phyloP scores from a whole-genome alignment of 2,888 invertebrate genomes.

The Busseola fusca region DNA sequence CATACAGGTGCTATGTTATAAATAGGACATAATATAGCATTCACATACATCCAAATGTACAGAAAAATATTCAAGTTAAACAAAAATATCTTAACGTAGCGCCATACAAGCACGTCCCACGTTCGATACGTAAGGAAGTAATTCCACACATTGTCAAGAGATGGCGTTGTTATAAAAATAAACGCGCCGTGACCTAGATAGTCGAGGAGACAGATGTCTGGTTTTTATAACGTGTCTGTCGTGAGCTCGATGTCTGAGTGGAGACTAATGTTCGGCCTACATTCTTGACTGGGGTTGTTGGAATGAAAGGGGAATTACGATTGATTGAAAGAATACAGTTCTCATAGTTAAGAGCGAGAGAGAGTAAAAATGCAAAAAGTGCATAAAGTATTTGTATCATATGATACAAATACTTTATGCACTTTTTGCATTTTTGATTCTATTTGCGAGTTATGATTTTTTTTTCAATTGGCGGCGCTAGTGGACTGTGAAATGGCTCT shows the following conservation, averaged over 20 bases:
- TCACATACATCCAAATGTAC: not conserved
- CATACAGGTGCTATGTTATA: not conserved
- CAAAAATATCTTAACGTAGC: not conserved
- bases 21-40: no score
- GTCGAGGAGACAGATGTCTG: conserved; percentile 25
- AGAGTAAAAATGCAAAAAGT: no score
- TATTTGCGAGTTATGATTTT: no score
- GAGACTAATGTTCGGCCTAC: conserved; percentile 35
- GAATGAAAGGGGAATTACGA: not conserved
- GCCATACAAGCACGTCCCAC: conserved; percentile 4
- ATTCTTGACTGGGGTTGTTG: conserved; percentile 18
- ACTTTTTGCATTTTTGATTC: no score
- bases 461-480: no score
- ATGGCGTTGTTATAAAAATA: conserved; percentile 57
- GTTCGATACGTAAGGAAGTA: conserved; percentile 34
- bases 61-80: not conserved
- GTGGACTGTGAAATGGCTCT: no score
- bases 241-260: conserved; percentile 38
- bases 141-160: conserved; percentile 44
- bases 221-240: conserved; percentile 37
- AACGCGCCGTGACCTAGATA: conserved; percentile 43
- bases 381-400: no score
- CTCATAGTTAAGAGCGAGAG: no score
- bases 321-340: not conserved
- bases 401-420: no score